A percentile compares a stretch with the other conserved stretches of the same genome.
phyloP scores from a whole-genome alignment of 2,113 vertebrate species.

The Ameiurus melas region DNA sequence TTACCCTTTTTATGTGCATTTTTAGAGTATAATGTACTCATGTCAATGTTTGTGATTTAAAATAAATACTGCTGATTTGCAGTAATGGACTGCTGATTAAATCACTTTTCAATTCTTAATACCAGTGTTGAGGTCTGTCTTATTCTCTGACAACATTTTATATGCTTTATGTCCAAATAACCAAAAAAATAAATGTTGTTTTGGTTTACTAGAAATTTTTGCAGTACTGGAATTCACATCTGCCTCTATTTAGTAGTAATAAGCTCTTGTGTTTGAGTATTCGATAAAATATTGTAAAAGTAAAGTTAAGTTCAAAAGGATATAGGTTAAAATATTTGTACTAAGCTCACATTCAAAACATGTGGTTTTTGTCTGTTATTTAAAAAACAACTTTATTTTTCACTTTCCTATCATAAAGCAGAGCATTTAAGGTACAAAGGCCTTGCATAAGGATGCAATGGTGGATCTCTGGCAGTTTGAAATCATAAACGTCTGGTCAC shows the following conservation, averaged over 20 bases:
- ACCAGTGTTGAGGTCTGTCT: neutral
- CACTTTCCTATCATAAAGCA: neutral
- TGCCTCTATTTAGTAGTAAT: neutral
- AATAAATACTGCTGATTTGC: slow-evolving; percentile 56
- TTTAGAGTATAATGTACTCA: slow-evolving; percentile 14
- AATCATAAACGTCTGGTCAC: neutral
- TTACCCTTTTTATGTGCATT: neutral
- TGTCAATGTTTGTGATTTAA: slow-evolving; percentile 55
- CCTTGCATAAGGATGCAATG: neutral
- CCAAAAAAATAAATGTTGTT: neutral
- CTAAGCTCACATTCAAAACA: neutral
- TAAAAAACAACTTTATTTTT: slow-evolving; percentile 28
- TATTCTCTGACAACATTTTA: neutral
- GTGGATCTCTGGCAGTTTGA: neutral
- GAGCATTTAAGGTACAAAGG: neutral
- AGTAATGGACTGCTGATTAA: slow-evolving; percentile 65
- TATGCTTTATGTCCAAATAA: neutral
- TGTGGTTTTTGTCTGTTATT: neutral
- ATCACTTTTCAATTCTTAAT: slow-evolving; percentile 52
- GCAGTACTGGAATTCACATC: neutral
- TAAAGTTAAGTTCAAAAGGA: neutral
- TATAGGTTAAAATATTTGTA: neutral
- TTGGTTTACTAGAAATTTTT: neutral
- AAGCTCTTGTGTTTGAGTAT: neutral
- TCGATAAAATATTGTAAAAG: neutral